A percentile compares a stretch with the other conserved stretches of the same genome.
phyloP scores from a whole-genome alignment of 2,888 invertebrate genomes.

The Habroteleia sp. region DNA sequence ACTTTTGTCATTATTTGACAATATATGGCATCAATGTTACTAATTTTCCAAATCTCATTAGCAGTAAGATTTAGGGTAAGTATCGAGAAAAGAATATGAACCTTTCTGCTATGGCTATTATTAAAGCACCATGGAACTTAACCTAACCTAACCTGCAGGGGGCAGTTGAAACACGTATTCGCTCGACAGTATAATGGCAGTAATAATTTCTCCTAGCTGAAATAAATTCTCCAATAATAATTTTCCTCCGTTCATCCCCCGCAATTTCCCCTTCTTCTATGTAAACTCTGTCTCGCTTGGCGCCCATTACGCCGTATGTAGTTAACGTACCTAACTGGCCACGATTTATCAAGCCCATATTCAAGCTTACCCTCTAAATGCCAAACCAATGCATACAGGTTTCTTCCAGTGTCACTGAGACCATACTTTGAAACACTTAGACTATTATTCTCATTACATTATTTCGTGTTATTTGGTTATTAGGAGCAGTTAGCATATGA shows the following conservation, averaged over 20 bases:
- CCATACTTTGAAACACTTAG: constrained; percentile 16
- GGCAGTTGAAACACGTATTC: constrained; percentile 76
- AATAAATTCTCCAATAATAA: constrained; percentile 80
- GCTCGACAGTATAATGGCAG: constrained; percentile 74
- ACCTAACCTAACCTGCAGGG: constrained; percentile 64
- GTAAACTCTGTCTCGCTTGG: constrained; percentile 57
- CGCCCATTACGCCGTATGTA: constrained; percentile 73
- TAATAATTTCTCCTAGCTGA: constrained; percentile 74
- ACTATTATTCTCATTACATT: constrained; percentile 34
- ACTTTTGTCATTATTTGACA: constrained; percentile 18
- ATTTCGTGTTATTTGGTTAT: constrained; percentile 48
- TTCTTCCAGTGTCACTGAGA: constrained; percentile 52
- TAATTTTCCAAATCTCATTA: constrained; percentile 50
- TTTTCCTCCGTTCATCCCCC: constrained; percentile 69
- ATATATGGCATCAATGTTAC: constrained; percentile 37
- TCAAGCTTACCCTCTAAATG: constrained; percentile 67
- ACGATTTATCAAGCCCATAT: constrained; percentile 77
- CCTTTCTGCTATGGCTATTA: constrained; percentile 68
- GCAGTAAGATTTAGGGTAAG: constrained; percentile 29
- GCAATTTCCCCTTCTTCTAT: constrained; percentile 58
- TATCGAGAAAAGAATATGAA: constrained; percentile 55
- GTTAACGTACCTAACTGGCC: constrained; percentile 78
- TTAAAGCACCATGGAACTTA: constrained; percentile 62
- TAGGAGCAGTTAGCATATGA: constrained; percentile 29
- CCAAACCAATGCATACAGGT: constrained; percentile 37